Conservation (phyloP, 2,113 vertebrate species). For the Erinaceus europaeus region DNA sequence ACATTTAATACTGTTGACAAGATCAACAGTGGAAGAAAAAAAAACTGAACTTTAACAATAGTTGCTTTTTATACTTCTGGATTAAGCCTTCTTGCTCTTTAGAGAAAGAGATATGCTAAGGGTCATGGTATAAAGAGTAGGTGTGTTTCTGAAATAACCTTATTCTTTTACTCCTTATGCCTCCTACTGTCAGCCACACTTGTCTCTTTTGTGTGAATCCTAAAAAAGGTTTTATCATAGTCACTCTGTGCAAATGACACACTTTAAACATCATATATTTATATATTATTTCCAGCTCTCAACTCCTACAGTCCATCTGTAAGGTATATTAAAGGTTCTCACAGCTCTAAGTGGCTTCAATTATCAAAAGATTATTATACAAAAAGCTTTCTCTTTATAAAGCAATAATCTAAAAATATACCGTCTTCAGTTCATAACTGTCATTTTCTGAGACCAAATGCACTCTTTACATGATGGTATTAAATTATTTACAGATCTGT, state of each 20-base stretch:
- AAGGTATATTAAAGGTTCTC: constrained; percentile 48
- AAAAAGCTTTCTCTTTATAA: constrained; percentile 26
- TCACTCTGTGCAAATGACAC: constrained; percentile 46
- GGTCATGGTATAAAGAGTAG: constrained; percentile 41
- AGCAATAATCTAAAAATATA: constrained; percentile 13
- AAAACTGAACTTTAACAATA: constrained; percentile 28
- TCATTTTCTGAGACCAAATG: constrained; percentile 30
- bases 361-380: constrained; percentile 63
- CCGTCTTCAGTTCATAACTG: neutral
- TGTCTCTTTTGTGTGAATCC: constrained; percentile 40
- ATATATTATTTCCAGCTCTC: constrained; percentile 57
- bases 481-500: neutral
- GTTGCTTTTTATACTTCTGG: constrained; percentile 51
- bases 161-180: constrained; percentile 42
- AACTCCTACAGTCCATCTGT: constrained; percentile 62
- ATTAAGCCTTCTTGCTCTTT: constrained; percentile 57
- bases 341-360: constrained; percentile 54
- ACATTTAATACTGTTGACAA: constrained; percentile 74
- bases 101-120: constrained; percentile 31
- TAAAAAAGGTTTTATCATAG: constrained; percentile 36
- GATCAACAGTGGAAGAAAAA: constrained; percentile 59
- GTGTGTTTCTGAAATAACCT: constrained; percentile 41
- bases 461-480: neutral
- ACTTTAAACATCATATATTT: constrained; percentile 62
- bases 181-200: constrained; percentile 19